Conservation (phyloP, 1,140 invertebrate genomes). For the Brachionus koreanus region DNA sequence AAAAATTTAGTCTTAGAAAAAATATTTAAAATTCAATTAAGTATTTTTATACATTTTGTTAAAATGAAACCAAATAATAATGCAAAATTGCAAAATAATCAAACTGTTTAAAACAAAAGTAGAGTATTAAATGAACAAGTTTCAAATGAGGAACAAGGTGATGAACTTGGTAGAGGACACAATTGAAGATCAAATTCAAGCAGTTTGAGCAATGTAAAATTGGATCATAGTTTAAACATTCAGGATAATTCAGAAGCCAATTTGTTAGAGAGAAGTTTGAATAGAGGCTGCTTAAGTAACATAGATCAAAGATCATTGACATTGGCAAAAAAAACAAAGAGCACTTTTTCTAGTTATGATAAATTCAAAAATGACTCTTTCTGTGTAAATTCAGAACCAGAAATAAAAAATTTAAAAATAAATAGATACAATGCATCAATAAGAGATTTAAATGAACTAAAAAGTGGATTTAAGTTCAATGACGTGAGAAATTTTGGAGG, state of each 20-base stretch:
- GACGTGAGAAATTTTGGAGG: neutral
- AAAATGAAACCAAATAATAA: too few relatives aligned
- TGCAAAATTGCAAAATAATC: too few relatives aligned
- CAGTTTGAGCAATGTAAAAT: neutral
- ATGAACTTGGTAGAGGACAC: too few relatives aligned
- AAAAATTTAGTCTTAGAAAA: too few relatives aligned
- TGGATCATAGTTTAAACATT: neutral
- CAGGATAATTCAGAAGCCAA: neutral
- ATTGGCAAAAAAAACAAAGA: neutral
- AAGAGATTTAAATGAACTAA: neutral
- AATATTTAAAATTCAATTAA: too few relatives aligned
- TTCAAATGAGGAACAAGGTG: neutral
- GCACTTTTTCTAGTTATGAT: neutral
- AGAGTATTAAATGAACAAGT: neutral
- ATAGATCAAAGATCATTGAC: neutral
- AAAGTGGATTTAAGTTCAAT: constrained; percentile 12
- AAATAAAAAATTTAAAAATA: constrained; percentile 15
- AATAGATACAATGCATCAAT: neutral
- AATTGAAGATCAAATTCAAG: neutral
- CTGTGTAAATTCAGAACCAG: neutral
- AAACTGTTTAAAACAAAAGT: neutral
- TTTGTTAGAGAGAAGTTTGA: neutral
- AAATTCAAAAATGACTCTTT: neutral
- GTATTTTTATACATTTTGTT: too few relatives aligned
- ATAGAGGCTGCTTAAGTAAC: neutral